Conservation (phyloP, 2,888 invertebrate species). For the Anthophora plumipes region DNA sequence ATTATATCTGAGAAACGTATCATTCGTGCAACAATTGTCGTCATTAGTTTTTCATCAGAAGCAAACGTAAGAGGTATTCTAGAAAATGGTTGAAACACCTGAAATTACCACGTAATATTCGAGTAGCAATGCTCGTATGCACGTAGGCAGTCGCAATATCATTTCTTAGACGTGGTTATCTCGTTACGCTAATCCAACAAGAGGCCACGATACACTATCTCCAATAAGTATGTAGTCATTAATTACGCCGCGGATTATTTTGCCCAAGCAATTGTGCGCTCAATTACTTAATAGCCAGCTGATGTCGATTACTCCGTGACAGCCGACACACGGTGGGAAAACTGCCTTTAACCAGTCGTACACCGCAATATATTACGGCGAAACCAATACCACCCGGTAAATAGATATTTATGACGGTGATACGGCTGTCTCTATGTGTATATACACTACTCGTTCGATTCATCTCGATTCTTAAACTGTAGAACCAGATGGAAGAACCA, state of each 20-base stretch:
- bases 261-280: conserved; percentile 54
- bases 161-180: conserved; percentile 28
- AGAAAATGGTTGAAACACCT: background rate
- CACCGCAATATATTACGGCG: conserved; percentile 25
- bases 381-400: conserved; percentile 41
- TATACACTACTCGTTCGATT: conserved; percentile 11
- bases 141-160: background rate
- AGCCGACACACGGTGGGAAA: conserved; percentile 50
- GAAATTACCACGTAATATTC: conserved; percentile 4
- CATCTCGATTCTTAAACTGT: background rate
- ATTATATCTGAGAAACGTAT: too few relatives aligned
- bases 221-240: conserved; percentile 45
- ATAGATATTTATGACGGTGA: conserved; percentile 42
- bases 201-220: conserved; percentile 37
- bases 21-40: too few relatives aligned
- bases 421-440: background rate
- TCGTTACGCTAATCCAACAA: conserved; percentile 38
- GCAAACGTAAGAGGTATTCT: too few relatives aligned
- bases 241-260: conserved; percentile 59
- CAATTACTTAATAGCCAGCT: conserved; percentile 67
- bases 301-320: conserved; percentile 59
- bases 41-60: too few relatives aligned
- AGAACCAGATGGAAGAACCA: background rate
- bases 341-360: conserved; percentile 30
- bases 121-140: background rate